Conservation (phyloP, 2,113 vertebrate genomes). For the Melanerpes aurifrons region DNA sequence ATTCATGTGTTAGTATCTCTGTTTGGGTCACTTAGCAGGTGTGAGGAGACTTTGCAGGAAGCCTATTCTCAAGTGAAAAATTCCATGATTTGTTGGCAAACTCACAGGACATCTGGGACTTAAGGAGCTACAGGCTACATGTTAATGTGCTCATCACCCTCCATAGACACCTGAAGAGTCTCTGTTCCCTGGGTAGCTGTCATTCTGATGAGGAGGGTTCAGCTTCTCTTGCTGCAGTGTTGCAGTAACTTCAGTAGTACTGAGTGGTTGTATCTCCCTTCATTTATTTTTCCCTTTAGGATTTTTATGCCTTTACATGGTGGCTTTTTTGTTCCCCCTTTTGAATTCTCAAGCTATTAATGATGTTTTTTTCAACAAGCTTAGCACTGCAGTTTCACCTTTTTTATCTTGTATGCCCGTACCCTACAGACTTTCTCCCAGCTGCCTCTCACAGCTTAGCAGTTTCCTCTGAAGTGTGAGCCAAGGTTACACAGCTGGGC, state of each 20-base stretch:
- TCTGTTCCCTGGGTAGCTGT: neutral
- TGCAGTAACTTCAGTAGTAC: neutral
- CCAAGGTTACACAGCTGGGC: conserved; percentile 56
- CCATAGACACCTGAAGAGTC: neutral
- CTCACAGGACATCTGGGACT: neutral
- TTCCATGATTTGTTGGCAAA: neutral
- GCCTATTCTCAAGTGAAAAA: neutral
- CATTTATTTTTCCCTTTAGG: neutral
- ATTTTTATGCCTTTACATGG: neutral
- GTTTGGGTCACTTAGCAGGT: neutral
- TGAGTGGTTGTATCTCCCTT: neutral
- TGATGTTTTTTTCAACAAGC: neutral
- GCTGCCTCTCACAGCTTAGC: conserved; percentile 5
- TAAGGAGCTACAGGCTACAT: neutral
- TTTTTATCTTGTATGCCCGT: neutral
- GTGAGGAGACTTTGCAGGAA: neutral
- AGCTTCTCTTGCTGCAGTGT: neutral
- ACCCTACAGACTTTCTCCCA: neutral
- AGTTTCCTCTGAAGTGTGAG: conserved; percentile 36
- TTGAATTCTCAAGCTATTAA: neutral
- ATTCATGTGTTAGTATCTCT: neutral
- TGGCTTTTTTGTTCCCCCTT: neutral
- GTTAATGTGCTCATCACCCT: neutral
- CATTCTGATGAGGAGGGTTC: neutral
- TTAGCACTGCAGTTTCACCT: neutral